Evolutionary conservation across 2,113 vertebrate species (phyloP).

Genomic region (Scalopus aquaticus): DNA sequence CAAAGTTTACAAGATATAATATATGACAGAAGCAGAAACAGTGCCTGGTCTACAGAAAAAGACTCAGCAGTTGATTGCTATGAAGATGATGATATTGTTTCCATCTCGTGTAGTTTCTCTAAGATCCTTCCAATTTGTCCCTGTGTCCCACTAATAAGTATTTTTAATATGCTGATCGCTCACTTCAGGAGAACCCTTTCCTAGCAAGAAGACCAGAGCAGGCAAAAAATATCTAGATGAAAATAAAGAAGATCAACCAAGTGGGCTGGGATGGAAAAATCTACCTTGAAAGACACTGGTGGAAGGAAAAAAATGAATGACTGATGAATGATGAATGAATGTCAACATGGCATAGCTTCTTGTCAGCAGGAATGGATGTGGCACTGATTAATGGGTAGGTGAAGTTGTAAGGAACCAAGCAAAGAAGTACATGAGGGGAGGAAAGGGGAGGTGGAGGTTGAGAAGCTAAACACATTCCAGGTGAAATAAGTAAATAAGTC

Average conservation of each 20-base stretch:
- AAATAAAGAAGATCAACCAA: not conserved
- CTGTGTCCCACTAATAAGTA: not conserved
- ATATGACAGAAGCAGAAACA: not conserved
- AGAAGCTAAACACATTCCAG: slow-evolving; percentile 62
- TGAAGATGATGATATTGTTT: not conserved
- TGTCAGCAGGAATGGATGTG: not conserved
- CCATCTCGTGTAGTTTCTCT: not conserved
- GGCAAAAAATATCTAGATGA: not conserved
- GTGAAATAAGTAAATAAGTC: slow-evolving; percentile 82
- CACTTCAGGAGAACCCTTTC: not conserved
- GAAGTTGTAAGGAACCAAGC: not conserved
- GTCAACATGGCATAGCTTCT: not conserved
- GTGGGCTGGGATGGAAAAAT: not conserved
- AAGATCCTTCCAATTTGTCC: not conserved
- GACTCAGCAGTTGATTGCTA: not conserved
- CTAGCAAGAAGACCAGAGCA: not conserved
- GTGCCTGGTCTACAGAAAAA: not conserved
- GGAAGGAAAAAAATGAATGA: not conserved
- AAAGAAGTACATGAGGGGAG: not conserved
- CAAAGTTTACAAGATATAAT: not conserved
- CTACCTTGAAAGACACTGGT: not conserved
- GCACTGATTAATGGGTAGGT: not conserved
- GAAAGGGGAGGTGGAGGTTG: not conserved
- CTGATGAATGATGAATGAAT: not conserved
- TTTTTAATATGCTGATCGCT: not conserved